Conservation (phyloP, 2,888 invertebrate species). For the Cantharis rustica region DNA sequence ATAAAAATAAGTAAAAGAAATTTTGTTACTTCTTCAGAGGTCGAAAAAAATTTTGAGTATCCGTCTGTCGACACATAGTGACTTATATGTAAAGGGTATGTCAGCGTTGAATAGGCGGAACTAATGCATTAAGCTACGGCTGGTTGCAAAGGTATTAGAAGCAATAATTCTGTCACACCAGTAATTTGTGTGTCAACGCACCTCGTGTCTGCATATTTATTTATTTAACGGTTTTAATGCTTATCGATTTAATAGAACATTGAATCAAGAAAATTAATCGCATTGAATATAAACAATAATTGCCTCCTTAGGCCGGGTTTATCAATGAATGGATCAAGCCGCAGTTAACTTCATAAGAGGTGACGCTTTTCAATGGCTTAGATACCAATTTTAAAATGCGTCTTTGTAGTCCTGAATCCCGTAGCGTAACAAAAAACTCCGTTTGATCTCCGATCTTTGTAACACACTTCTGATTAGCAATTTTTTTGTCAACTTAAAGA, state of each 20-base stretch:
- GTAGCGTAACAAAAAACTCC: no score
- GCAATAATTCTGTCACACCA: slow-evolving; percentile 50
- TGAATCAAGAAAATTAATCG: not conserved
- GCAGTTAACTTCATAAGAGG: not conserved
- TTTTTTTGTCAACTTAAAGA: no score
- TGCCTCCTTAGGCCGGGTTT: not conserved
- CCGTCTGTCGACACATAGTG: slow-evolving; percentile 29
- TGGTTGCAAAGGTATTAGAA: slow-evolving; percentile 47
- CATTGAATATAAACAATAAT: not conserved
- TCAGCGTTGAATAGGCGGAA: slow-evolving; percentile 42
- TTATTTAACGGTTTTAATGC: slow-evolving; percentile 2
- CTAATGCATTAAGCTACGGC: slow-evolving; percentile 50
- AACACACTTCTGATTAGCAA: no score
- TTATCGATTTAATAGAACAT: not conserved
- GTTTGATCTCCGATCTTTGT: no score
- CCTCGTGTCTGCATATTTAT: slow-evolving; percentile 13
- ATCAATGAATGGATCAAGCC: not conserved
- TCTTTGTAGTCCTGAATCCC: no score
- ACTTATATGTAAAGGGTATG: slow-evolving; percentile 30
- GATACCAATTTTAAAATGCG: not conserved
- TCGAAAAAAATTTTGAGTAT: slow-evolving; percentile 13
- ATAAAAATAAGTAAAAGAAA: no score
- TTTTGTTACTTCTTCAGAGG: no score
- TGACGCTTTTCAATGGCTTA: not conserved
- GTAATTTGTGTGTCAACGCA: slow-evolving; percentile 44